Evolutionary conservation across 2,113 vertebrate genomes (phyloP).

Genomic region (Muscicapa adusta): DNA sequence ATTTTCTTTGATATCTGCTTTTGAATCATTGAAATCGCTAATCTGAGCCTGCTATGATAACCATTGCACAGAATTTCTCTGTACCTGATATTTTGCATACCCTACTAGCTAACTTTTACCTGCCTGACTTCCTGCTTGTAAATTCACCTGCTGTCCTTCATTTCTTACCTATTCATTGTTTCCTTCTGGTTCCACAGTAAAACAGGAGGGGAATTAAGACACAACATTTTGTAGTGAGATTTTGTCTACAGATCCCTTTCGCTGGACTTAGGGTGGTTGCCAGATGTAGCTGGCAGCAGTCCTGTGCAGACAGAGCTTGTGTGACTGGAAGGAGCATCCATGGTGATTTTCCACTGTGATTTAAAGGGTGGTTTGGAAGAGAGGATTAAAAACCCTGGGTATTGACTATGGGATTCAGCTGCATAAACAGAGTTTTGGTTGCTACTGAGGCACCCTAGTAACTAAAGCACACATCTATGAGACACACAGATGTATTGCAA

Average conservation of each 20-base stretch:
- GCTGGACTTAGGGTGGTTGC: not conserved
- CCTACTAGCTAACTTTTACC: not conserved
- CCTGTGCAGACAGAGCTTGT: not conserved
- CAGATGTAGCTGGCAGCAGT: not conserved
- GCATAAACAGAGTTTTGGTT: not conserved
- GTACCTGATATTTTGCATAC: not conserved
- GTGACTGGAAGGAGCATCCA: not conserved
- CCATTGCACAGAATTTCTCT: not conserved
- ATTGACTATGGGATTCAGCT: not conserved
- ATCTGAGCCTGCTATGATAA: not conserved
- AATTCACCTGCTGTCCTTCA: not conserved
- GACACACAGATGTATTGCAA: not conserved
- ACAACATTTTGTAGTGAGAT: not conserved
- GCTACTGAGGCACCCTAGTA: not conserved
- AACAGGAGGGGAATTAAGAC: not conserved
- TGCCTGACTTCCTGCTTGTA: not conserved
- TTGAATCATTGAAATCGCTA: not conserved
- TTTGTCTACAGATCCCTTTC: not conserved
- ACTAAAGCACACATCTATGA: not conserved
- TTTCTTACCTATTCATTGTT: not conserved
- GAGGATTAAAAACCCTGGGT: not conserved
- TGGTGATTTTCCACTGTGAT: not conserved
- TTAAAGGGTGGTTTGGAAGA: not conserved
- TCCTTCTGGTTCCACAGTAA: not conserved
- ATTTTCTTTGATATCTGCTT: not conserved